A percentile compares a stretch with the other conserved stretches of the same genome.
These are phyloP conservation scores for Ganaspis brasiliensis DNA, from an alignment of 2,888 invertebrate genomes.

Conservation along the genomic window DNA sequence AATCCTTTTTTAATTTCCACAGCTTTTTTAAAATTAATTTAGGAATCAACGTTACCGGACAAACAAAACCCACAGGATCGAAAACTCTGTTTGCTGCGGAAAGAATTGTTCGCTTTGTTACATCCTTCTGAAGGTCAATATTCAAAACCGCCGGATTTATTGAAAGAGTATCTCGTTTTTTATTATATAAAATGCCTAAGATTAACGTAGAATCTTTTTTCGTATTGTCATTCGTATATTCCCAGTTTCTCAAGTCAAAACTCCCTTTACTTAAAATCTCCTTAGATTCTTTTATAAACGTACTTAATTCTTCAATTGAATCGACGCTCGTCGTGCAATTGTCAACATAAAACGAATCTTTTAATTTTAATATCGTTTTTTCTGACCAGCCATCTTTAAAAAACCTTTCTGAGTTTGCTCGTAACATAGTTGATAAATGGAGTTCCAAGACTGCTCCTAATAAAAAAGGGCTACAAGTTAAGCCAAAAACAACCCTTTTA, in stretches of 20 bases:
- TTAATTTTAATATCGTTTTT: conserved; percentile 44
- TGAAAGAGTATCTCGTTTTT: conserved; percentile 46
- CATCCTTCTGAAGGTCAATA: too few relatives aligned
- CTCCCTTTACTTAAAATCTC: conserved; percentile 49
- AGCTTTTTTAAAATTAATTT: conserved; percentile 29
- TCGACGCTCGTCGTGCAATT: conserved; percentile 43
- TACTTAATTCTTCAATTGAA: conserved; percentile 34
- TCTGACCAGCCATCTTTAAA: neutral
- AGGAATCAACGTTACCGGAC: conserved; percentile 41
- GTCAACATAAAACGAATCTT: conserved; percentile 40
- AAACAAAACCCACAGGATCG: conserved; percentile 43
- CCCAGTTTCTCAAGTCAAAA: conserved; percentile 60
- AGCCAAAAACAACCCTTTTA: too few relatives aligned
- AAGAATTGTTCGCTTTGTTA: conserved; percentile 36
- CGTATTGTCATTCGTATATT: conserved; percentile 44
- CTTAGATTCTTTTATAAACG: conserved; percentile 44
- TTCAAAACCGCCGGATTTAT: conserved; percentile 49
- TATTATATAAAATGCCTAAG: conserved; percentile 51
- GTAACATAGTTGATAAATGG: too few relatives aligned
- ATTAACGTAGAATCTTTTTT: conserved; percentile 44
- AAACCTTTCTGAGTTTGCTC: neutral
- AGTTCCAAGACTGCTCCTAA: too few relatives aligned
- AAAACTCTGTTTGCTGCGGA: conserved; percentile 40
- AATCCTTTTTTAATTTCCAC: conserved; percentile 4
- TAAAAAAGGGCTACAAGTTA: too few relatives aligned